phyloP scores from a whole-genome alignment of 2,888 invertebrate species.

The Dichetophora obliterata region DNA sequence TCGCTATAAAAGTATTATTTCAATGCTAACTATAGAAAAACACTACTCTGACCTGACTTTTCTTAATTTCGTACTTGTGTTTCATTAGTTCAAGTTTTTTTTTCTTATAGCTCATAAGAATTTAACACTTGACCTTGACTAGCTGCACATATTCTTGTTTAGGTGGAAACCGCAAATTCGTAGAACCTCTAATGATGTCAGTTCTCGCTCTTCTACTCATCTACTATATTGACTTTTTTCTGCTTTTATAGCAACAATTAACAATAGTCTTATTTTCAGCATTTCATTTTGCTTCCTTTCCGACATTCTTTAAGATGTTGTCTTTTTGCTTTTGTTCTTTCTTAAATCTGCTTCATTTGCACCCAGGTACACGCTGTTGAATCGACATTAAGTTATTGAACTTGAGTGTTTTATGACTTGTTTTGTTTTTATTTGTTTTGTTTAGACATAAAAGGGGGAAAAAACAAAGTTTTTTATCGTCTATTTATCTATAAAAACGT shows the following conservation, averaged over 20 bases:
- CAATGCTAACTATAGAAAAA: too few species aligned
- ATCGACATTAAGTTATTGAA: neutral
- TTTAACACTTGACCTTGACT: too few species aligned
- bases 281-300: conserved; percentile 4
- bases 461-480: too few species aligned
- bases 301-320: neutral
- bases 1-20: too few species aligned
- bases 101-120: too few species aligned
- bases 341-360: neutral
- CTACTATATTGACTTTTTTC: neutral
- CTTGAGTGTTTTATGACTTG: neutral
- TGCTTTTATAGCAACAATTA: neutral
- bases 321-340: neutral
- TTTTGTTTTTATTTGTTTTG: neutral
- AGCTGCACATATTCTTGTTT: too few species aligned
- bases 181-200: conserved; percentile 2
- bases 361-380: neutral
- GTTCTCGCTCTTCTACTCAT: neutral
- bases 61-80: too few species aligned
- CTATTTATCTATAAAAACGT: neutral
- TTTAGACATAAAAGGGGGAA: neutral
- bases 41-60: too few species aligned
- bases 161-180: neutral
- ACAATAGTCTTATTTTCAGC: neutral
- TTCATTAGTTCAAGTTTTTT: too few species aligned